Base-by-base conservation (phyloP, 2,113 vertebrate species). In the Myotis lucifugus region DNA sequence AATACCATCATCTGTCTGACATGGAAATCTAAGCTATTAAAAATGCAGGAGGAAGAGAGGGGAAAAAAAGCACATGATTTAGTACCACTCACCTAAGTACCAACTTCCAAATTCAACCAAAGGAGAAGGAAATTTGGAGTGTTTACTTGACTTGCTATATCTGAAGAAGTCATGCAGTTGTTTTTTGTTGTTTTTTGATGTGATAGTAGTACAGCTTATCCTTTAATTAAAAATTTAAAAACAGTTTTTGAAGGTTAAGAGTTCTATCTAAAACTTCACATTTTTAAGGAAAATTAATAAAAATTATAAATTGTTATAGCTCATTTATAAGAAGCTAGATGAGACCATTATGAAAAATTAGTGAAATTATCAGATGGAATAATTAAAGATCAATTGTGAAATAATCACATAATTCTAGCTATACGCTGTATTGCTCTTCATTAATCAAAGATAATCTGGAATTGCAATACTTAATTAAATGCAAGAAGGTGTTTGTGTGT, bases 311-410 rank as follows among this genome's bases (percentile, higher is more conserved):
- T 96, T 97, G 94, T 94, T 95, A 91, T 93, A 97, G 90, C 96
- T 96, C 96, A 96, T 96, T 97, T 97, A 89, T 94, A 97, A 96
- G 92, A 95, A 89, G 70, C 94, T 91, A 93, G 96, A 97, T 96
- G 97, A 95, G 96, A 93, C 93, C 79, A 97, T 97, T 97, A 96
- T 96, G 95, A 97, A 97, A 97, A 98, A 98, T 98, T 97, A 98
- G 95, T 91, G 88, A 97, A 98, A 96, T 97, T 96, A 97, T 97
- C 95, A 98, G 96, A 97, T 96, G 96, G 94, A 98, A 97, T 97
- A 96, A 97, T 97, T 97, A 98, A 97, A 97, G 97, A 97, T 97
- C 97, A 97, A 96, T 98, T 98, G 97, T 98, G 95, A 96, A 97
- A 97, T 97, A 97, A 98, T 98, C 95, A 97, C 95, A 97, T 98